phyloP scores from a whole-genome alignment of 92 coral and sea anemone species.

The Chrysogorgia sp. region DNA sequence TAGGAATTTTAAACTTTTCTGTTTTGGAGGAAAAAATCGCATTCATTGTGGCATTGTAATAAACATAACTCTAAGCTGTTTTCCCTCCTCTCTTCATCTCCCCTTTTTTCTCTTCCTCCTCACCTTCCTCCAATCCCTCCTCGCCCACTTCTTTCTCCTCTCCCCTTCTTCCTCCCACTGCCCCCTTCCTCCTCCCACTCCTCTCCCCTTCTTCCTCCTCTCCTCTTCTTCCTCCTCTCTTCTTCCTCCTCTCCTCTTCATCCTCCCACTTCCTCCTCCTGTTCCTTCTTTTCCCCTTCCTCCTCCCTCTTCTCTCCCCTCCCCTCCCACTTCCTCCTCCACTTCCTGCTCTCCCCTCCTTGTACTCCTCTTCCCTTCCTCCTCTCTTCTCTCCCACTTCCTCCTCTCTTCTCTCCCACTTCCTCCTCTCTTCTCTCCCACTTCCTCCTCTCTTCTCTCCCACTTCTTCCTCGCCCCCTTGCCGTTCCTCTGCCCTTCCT shows the following conservation, averaged over 20 bases:
- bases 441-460: not conserved
- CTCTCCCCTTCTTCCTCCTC: not conserved
- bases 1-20: conserved; percentile 31
- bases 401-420: not conserved
- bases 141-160: not conserved
- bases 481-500: not conserved
- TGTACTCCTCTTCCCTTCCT: not conserved
- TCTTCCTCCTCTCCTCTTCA: not conserved
- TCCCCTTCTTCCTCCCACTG: not conserved
- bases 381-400: not conserved
- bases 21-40: no score
- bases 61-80: no score
- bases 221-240: not conserved
- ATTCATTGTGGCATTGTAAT: no score
- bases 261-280: not conserved
- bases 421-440: not conserved
- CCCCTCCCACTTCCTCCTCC: not conserved
- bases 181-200: not conserved
- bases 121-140: no score
- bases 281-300: not conserved
- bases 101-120: no score
- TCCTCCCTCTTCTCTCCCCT: not conserved
- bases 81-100: no score
- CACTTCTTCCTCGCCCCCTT: not conserved
- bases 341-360: not conserved